Percentiles rank a stretch among this genome's conserved stretches.
phyloP scores from a whole-genome alignment of 35 echinoderm and acorn worm species.

The Lytechinus variegatus region DNA sequence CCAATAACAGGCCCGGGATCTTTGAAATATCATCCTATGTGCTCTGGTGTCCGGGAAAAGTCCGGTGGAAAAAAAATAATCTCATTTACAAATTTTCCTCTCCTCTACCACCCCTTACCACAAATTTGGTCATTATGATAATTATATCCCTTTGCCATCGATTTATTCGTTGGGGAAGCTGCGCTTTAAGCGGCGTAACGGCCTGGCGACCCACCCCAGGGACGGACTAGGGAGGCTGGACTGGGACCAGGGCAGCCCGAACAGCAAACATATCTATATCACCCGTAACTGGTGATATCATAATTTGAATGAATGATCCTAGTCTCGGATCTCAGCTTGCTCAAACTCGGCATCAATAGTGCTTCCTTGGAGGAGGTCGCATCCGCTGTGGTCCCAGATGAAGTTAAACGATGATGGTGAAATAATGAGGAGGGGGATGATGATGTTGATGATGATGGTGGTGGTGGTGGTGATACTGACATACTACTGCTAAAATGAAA shows the following conservation, averaged over 20 bases:
- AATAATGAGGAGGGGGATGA: too few relatives aligned
- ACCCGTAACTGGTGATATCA: slow-evolving; percentile 9
- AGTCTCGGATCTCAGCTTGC: neutral
- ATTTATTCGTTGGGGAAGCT: neutral
- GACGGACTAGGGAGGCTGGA: neutral
- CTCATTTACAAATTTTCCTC: neutral
- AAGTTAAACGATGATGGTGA: too few relatives aligned
- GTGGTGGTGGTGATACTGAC: too few relatives aligned
- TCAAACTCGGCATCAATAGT: neutral
- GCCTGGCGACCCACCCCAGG: neutral
- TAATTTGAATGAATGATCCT: neutral
- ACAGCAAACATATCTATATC: neutral
- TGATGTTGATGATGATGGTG: too few relatives aligned
- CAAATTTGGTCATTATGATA: neutral
- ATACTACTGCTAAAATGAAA: too few relatives aligned
- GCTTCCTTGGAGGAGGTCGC: too few relatives aligned
- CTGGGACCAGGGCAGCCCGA: neutral
- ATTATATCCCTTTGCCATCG: neutral
- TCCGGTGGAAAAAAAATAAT: neutral
- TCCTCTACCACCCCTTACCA: neutral
- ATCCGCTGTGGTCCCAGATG: too few relatives aligned
- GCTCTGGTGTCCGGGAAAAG: neutral
- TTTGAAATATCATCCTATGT: neutral
- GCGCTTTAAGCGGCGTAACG: neutral
- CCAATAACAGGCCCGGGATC: too few relatives aligned